A percentile compares a stretch with the other conserved stretches of the same genome.
Conservation (phyloP, 2,888 invertebrate species). For the Oxyteleia sp. region DNA sequence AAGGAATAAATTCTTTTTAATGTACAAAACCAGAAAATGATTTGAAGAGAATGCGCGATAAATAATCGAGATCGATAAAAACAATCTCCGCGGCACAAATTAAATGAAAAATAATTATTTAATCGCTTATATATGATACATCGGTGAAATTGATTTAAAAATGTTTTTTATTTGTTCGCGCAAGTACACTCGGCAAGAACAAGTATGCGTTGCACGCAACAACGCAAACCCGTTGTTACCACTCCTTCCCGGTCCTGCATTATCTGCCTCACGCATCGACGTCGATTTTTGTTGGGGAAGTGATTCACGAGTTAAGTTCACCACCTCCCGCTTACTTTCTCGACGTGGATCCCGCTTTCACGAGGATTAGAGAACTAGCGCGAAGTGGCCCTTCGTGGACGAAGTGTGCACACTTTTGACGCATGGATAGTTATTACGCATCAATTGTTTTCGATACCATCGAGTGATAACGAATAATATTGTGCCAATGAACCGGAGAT, state of each 20-base stretch:
- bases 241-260: conserved; percentile 57
- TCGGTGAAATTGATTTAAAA: conserved; percentile 63
- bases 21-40: no score
- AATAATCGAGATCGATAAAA: no score
- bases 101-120: conserved; percentile 58
- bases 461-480: conserved; percentile 49
- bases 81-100: conserved; percentile 19
- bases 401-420: conserved; percentile 36
- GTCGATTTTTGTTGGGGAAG: conserved; percentile 65
- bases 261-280: conserved; percentile 69
- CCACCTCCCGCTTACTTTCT: conserved; percentile 66
- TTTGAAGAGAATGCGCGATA: no score
- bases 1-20: no score
- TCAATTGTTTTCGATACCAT: conserved; percentile 58
- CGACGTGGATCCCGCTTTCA: conserved; percentile 56
- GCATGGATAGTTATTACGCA: conserved; percentile 57
- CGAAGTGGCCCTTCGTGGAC: conserved; percentile 45
- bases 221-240: conserved; percentile 71
- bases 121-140: conserved; percentile 50
- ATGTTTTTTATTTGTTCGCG: conserved; percentile 48
- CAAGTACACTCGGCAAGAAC: conserved; percentile 37
- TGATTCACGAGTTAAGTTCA: conserved; percentile 71
- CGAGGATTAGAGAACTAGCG: conserved; percentile 56
- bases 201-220: conserved; percentile 62
- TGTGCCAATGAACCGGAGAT: conserved; percentile 24